phyloP scores from a whole-genome alignment of 2,797 vertebrate species.

The Atherinosoma microstoma region DNA sequence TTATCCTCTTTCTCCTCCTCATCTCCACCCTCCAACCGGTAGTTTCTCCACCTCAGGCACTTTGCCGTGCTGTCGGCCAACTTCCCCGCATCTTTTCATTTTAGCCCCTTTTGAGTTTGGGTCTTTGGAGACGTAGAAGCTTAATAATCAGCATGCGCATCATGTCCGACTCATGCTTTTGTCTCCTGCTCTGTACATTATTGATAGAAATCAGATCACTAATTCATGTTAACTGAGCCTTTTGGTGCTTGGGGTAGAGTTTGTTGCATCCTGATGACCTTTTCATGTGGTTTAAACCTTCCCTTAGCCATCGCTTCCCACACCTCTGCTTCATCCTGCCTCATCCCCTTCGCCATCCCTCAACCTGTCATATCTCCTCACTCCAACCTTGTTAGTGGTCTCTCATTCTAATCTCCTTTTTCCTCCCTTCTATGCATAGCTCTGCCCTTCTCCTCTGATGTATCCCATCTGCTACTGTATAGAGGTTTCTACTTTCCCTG shows the following conservation, averaged over 20 bases:
- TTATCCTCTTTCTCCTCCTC: constrained; percentile 1
- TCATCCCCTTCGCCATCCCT: constrained; percentile 18
- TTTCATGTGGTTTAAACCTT: constrained; percentile 53
- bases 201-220: constrained; percentile 71
- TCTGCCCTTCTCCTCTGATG: constrained; percentile 27
- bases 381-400: constrained; percentile 21
- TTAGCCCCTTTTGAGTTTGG: not conserved
- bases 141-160: constrained; percentile 38
- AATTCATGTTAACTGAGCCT: constrained; percentile 69
- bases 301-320: constrained; percentile 24
- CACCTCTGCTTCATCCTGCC: constrained; percentile 27
- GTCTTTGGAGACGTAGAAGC: not conserved
- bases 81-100: constrained; percentile 22
- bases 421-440: constrained; percentile 13
- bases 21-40: constrained; percentile 6
- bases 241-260: constrained; percentile 42
- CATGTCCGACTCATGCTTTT: constrained; percentile 46
- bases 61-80: constrained; percentile 10
- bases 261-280: constrained; percentile 60
- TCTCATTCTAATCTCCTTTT: constrained; percentile 20
- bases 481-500: constrained; percentile 45
- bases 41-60: constrained; percentile 18
- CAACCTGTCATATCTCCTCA: constrained; percentile 29
- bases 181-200: constrained; percentile 64
- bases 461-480: constrained; percentile 23